phyloP scores from a whole-genome alignment of 1,140 invertebrate genomes.

The Leptinotarsa defecta region DNA sequence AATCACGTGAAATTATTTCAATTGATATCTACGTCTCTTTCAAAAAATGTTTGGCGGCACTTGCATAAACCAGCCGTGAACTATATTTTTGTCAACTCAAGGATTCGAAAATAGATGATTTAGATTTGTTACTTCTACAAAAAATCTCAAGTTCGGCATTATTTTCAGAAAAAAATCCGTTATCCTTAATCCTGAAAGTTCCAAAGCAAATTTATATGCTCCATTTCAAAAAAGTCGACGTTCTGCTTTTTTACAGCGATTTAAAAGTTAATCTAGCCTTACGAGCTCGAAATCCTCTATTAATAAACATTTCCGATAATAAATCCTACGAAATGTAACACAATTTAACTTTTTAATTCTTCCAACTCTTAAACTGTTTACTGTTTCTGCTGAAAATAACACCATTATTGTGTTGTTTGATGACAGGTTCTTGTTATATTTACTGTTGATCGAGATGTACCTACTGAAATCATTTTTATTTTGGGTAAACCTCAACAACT shows the following conservation, averaged over 20 bases:
- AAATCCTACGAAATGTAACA: conserved; percentile 15
- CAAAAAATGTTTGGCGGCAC: no score
- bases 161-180: neutral
- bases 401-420: conserved; percentile 12
- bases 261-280: conserved; percentile 3
- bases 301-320: conserved; percentile 15
- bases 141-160: neutral
- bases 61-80: no score
- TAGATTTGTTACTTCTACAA: no score
- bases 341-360: conserved; percentile 20
- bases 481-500: neutral
- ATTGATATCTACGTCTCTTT: no score
- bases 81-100: no score
- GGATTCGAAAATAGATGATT: no score
- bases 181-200: neutral
- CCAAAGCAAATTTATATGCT: neutral
- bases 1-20: no score
- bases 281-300: conserved; percentile 21
- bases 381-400: conserved; percentile 20
- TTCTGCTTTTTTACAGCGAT: neutral
- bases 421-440: neutral
- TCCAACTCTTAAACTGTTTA: conserved; percentile 19
- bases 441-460: neutral
- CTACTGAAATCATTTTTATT: neutral
- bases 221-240: neutral